Base-by-base conservation (phyloP, 2,888 invertebrate genomes). In the Piscicola geometra region DNA sequence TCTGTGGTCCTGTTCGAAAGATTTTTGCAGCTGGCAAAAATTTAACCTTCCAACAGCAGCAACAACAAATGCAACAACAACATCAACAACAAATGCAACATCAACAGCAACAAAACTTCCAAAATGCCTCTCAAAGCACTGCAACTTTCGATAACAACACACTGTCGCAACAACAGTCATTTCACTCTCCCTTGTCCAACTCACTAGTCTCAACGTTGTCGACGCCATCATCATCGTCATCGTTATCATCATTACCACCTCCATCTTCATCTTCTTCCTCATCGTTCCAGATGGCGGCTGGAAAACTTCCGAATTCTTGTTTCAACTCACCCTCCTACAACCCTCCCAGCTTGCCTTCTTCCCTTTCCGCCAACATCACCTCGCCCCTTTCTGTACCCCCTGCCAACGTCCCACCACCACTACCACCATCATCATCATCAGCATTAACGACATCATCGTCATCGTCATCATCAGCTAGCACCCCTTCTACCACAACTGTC, bases 1-100 rank as follows among this genome's bases (percentile, higher is more conserved):
- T 99, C 32, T 99, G 99, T 87, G 90, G 93, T 83, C 98, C 99
- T 1, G 89, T 99, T 79, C 30, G 64, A 96, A 98, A 84, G 93
- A 94, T 86, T 94, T 92, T 25, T 92, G 91, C 85, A 92, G 91
- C 84, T 91, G 91, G 78, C 88, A 92, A 73, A 75, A 76, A 35
- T 67, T 77, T 35, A 73, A 67, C 71, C 64, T 69, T 47, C 76
- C 76, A 36, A 70, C 75, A 74, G 73, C 67, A 76, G 33, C 76
- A 75, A 47, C 74, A 67, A 35, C 69, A 50, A 47, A 72, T 73
- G 69, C 76, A 70, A 66, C 76, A 52, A 15, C 71, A 9, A 52
- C 71, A 60, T 3, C 67, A 41, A 72, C 66, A 47, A 36, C 71
- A 35, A 18, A 28, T 30, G n/a, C 73, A 73, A 35, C 56, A 25